Conservation (phyloP, 2,113 vertebrate genomes). For the Psilopsiagon aymara region DNA sequence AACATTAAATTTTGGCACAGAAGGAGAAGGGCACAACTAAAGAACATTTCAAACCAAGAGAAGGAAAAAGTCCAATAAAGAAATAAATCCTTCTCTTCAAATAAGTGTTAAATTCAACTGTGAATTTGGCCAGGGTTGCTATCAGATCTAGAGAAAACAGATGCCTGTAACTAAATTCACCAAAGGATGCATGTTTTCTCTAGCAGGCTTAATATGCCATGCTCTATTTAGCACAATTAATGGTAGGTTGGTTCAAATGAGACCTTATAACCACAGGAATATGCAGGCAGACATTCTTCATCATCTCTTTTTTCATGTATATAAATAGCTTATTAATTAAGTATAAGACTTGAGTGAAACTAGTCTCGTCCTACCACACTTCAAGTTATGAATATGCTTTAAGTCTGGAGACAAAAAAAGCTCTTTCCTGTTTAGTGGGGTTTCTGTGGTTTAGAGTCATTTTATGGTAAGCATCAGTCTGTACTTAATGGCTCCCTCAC, state of each 20-base stretch:
- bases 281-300: not conserved
- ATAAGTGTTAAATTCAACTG: not conserved
- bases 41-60: not conserved
- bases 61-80: not conserved
- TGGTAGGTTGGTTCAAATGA: not conserved
- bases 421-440: not conserved
- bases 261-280: constrained; percentile 31
- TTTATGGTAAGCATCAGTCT: not conserved
- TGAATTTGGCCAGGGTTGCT: not conserved
- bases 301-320: not conserved
- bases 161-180: not conserved
- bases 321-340: constrained; percentile 50
- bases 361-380: not conserved
- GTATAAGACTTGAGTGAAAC: not conserved
- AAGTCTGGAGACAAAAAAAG: not conserved
- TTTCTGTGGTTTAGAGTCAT: constrained; percentile 18
- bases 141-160: not conserved
- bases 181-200: not conserved
- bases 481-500: not conserved
- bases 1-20: not conserved
- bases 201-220: not conserved
- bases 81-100: not conserved
- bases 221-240: not conserved
- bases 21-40: not conserved
- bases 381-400: not conserved